Conservation (phyloP, 2,797 vertebrate species). For the Semotilus atromaculatus region DNA sequence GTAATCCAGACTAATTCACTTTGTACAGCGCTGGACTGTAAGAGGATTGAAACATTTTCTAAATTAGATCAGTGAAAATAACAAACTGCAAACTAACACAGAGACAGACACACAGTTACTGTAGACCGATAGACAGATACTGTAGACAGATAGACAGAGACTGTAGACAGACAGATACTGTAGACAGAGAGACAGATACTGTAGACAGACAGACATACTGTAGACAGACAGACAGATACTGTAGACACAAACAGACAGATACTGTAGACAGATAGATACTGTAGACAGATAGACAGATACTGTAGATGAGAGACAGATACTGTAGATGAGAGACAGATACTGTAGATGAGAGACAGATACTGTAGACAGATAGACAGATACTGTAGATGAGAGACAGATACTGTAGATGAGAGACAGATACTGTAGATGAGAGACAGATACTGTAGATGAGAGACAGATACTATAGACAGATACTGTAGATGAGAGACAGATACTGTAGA, state of each 20-base stretch:
- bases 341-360: background rate
- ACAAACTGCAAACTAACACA: conserved; percentile 75
- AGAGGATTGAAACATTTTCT: conserved; percentile 91
- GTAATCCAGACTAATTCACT: conserved; percentile 88
- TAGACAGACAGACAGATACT: background rate
- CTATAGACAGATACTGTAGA: background rate
- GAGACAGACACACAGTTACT: background rate
- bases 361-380: background rate
- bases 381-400: conserved; percentile 15
- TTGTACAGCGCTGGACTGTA: conserved; percentile 81
- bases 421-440: no score
- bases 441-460: background rate
- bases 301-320: background rate
- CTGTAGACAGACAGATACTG: no score
- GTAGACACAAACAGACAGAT: background rate
- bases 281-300: background rate
- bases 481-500: background rate
- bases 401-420: background rate
- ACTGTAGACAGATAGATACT: background rate
- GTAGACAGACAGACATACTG: background rate
- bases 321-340: background rate
- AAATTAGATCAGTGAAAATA: conserved; percentile 90
- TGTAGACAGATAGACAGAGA: background rate
- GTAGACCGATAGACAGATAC: background rate
- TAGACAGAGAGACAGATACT: background rate